Base-by-base conservation (phyloP, 2,113 vertebrate species). In the Egretta garzetta region DNA sequence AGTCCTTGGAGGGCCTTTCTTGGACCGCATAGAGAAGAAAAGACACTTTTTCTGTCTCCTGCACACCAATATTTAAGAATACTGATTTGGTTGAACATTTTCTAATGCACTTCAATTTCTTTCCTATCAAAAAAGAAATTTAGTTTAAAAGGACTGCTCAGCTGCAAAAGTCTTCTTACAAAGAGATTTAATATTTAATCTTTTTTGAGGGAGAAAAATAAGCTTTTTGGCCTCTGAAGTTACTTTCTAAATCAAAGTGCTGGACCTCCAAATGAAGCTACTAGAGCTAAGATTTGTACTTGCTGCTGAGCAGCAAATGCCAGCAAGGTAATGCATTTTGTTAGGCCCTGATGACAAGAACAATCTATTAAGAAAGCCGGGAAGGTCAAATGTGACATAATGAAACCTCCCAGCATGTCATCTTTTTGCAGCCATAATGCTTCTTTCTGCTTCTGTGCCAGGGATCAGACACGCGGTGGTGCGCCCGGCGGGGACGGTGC, bases 131-230 rank as follows among this genome's bases (percentile, higher is more conserved):
- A 75, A 77, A 47, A 79, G 47, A 55, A 84, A 83, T 77, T 55
- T 71, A 22, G 55, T 63, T 90, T 83, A 64, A 86, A 93, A 90
- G 56, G 70, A 43, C 63, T 79, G 35, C 75, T 97, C 72, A 89
- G 52, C 56, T 95, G 64, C 56, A 89, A 86, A 88, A 64, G 83
- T 80, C 83, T 81, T 90, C 81, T 90, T 77, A 92, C 41, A 83
- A 74, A 84, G 41, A 90, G 66, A 50, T 88, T 76, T 88, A 74
- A 92, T 96, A 95, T 92, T 68, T 86, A 95, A 86, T 88, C 72
- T 92, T 92, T 71, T 47, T 9, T 2, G 8, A 58, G 43, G 88
- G 47, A 93, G 72, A 84, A 86, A 39, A 26, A 10, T n/a, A 88
- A 75, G 43, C 71, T 60, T 95, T 93, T 94, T 74, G 92, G 80